Conservation (phyloP, 2,113 vertebrate species). For the Centropristis striata region DNA sequence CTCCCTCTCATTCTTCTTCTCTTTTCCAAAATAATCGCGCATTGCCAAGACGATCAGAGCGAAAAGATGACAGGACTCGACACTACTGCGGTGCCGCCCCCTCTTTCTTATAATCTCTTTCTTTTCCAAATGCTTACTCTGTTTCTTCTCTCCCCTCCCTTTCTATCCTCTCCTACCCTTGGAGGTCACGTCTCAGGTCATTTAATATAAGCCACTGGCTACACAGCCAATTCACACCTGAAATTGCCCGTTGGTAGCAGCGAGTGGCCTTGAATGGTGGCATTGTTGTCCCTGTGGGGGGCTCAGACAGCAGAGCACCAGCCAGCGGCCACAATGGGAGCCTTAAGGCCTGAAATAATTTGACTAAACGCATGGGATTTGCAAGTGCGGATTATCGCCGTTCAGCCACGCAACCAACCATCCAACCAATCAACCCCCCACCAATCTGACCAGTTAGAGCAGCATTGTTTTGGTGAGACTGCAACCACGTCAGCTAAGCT, state of each 20-base stretch:
- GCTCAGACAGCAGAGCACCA: slow-evolving; percentile 76
- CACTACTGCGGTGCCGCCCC: slow-evolving; percentile 28
- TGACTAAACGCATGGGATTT: slow-evolving; percentile 84
- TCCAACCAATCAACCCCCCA: slow-evolving; percentile 70
- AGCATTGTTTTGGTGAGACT: slow-evolving; percentile 51
- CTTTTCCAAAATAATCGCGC: slow-evolving; percentile 39
- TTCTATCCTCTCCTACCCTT: slow-evolving; percentile 43
- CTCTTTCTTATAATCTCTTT: slow-evolving; percentile 47
- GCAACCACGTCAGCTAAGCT: slow-evolving; percentile 13
- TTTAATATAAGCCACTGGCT: slow-evolving; percentile 81
- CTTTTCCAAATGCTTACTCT: slow-evolving; percentile 42
- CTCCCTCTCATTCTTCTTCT: slow-evolving; percentile 21
- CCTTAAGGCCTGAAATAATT: slow-evolving; percentile 83
- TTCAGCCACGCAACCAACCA: slow-evolving; percentile 72
- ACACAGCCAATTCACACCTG: slow-evolving; percentile 84
- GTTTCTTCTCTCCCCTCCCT: slow-evolving; percentile 39
- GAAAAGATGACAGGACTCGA: slow-evolving; percentile 56
- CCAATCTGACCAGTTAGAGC: slow-evolving; percentile 59
- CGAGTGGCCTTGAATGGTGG: slow-evolving; percentile 80
- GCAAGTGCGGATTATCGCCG: slow-evolving; percentile 77
- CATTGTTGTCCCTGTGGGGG: slow-evolving; percentile 81
- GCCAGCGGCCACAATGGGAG: slow-evolving; percentile 76
- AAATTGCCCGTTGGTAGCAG: slow-evolving; percentile 76
- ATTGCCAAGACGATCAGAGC: slow-evolving; percentile 50
- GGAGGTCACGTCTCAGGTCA: slow-evolving; percentile 78